These are phyloP conservation scores for Polietes domitor DNA, from an alignment of 2,888 invertebrate species.

Conservation along the genomic window DNA sequence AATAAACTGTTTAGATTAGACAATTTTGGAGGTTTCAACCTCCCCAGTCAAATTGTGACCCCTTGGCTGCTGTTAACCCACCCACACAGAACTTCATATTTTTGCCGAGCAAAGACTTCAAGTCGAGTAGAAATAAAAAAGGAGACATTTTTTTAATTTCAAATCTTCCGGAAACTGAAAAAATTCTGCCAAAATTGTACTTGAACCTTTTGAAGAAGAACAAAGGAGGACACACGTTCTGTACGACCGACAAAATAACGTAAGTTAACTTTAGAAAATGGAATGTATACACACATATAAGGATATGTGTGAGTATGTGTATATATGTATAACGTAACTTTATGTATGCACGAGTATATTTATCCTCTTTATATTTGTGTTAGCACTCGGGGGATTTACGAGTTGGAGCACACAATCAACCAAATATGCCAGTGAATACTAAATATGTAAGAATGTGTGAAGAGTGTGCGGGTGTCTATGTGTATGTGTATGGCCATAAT, in stretches of 20 bases:
- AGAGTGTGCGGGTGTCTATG: neutral
- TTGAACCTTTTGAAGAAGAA: conserved; percentile 15
- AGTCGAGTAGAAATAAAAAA: neutral
- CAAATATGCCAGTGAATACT: neutral
- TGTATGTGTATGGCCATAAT: neutral
- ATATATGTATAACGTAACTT: conserved; percentile 16
- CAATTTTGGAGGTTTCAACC: neutral
- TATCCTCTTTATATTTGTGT: conserved; percentile 44
- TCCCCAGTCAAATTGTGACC: neutral
- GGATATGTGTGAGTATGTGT: too few relatives aligned
- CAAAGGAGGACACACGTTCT: conserved; percentile 29
- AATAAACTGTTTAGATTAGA: neutral
- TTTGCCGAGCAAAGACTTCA: neutral
- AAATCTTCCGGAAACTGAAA: neutral
- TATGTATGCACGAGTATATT: too few relatives aligned
- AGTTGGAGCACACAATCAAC: neutral
- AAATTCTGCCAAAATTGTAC: neutral
- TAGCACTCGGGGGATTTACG: conserved; percentile 48
- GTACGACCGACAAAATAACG: conserved; percentile 28
- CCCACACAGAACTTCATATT: neutral
- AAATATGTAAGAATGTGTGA: neutral
- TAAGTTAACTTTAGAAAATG: conserved; percentile 16
- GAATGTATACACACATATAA: neutral
- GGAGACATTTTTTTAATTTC: conserved; percentile 21
- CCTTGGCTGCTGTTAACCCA: neutral